Percentiles rank a stretch among this genome's conserved stretches.
Evolutionary conservation across 2,113 vertebrate species (phyloP).

Genomic region (Halcyon malimbica): DNA sequence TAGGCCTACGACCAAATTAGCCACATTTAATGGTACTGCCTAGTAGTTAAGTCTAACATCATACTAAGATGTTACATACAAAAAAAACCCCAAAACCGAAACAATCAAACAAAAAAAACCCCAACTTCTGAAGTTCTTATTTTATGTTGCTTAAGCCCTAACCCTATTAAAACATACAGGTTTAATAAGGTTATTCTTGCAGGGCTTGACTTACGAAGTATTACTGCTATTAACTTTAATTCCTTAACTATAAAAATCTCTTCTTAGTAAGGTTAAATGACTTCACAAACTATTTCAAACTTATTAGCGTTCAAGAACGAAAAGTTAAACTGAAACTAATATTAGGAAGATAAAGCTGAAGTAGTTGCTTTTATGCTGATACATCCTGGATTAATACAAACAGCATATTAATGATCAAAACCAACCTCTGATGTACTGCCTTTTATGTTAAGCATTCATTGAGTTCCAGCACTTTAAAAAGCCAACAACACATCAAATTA

Average conservation of each 20-base stretch:
- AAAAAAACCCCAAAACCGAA: not conserved
- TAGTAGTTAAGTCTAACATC: not conserved
- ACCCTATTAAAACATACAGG: not conserved
- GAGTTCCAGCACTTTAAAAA: not conserved
- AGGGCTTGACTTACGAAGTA: not conserved
- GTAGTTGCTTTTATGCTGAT: not conserved
- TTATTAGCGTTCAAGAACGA: not conserved
- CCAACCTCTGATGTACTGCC: not conserved
- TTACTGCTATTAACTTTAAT: not conserved
- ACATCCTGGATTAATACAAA: not conserved
- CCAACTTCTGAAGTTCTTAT: not conserved
- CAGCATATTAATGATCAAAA: not conserved
- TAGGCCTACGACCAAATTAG: not conserved
- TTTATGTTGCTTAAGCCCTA: not conserved
- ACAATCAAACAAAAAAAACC: not conserved
- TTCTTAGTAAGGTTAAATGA: not conserved
- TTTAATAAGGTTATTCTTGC: not conserved
- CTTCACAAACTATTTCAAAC: not conserved
- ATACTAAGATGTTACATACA: not conserved
- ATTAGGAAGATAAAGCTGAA: not conserved
- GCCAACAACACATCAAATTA: not conserved
- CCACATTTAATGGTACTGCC: no score
- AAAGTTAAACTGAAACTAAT: not conserved
- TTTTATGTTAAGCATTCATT: not conserved
- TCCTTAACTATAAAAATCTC: not conserved